A percentile compares a stretch with the other conserved stretches of the same genome.
These are phyloP conservation scores for Chrysomela aeneicollis DNA, from an alignment of 2,888 invertebrate genomes.

Conservation along the genomic window DNA sequence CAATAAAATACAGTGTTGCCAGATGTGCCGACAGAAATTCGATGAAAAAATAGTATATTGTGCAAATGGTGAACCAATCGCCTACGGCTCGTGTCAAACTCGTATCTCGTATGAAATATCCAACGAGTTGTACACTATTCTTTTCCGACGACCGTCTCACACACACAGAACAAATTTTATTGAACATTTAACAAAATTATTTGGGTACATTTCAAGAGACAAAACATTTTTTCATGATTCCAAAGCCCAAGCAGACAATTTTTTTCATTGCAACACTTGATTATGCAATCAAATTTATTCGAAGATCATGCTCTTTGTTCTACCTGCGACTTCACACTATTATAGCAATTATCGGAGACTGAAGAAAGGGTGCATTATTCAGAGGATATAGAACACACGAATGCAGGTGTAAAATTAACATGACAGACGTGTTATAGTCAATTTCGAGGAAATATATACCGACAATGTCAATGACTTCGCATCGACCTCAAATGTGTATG, in stretches of 20 bases:
- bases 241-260: too few relatives aligned
- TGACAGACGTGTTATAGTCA: background rate
- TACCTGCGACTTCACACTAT: background rate
- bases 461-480: background rate
- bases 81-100: too few relatives aligned
- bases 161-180: too few relatives aligned
- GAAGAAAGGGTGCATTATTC: background rate
- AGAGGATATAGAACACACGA: background rate
- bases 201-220: too few relatives aligned
- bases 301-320: background rate
- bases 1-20: background rate
- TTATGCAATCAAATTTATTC: background rate
- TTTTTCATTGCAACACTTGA: background rate
- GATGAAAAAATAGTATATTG: too few relatives aligned
- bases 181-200: too few relatives aligned
- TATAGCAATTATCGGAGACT: background rate
- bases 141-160: too few relatives aligned
- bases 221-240: too few relatives aligned
- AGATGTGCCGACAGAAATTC: background rate
- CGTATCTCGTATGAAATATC: too few relatives aligned
- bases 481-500: background rate
- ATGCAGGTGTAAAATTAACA: background rate
- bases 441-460: background rate
- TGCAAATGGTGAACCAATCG: too few relatives aligned
- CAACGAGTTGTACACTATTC: too few relatives aligned